A percentile compares a stretch with the other conserved stretches of the same genome.
Conservation (phyloP, 2,888 invertebrate genomes). For the Ochropacha duplaris region DNA sequence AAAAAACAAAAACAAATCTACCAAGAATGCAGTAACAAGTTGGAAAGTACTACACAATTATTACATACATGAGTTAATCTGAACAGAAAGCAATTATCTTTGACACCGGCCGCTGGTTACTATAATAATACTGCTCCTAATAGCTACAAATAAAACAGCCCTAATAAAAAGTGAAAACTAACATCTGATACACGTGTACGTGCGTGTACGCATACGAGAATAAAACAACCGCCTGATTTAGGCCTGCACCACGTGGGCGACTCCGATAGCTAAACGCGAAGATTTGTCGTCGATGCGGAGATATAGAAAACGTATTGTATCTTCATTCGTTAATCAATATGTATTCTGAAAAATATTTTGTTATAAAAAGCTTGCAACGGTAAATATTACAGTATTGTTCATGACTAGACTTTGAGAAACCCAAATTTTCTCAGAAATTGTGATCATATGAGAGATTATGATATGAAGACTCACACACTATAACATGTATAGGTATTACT, state of each 20-base stretch:
- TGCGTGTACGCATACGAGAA: conserved; percentile 10
- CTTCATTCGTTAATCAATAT: too few species aligned
- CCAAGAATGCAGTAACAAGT: background rate
- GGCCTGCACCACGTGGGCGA: background rate
- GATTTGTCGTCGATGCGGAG: background rate
- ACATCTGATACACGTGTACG: conserved; percentile 6
- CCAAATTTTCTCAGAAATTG: too few species aligned
- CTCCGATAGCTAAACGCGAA: background rate
- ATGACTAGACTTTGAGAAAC: too few species aligned
- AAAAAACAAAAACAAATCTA: background rate
- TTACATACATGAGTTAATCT: background rate
- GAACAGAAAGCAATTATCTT: conserved; percentile 12
- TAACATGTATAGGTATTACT: too few species aligned
- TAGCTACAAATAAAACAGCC: conserved; percentile 35
- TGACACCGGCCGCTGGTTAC: conserved; percentile 24
- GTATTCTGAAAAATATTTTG: too few species aligned
- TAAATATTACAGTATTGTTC: too few species aligned
- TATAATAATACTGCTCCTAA: conserved; percentile 16
- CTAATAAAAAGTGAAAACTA: conserved; percentile 52
- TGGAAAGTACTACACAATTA: background rate
- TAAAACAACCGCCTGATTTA: background rate
- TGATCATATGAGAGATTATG: too few species aligned
- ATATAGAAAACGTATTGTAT: background rate
- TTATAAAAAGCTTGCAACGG: too few species aligned
- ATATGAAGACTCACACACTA: too few species aligned